Evolutionary conservation across 2,888 invertebrate species (phyloP).

Genomic region (Meliscaeva auricollis): DNA sequence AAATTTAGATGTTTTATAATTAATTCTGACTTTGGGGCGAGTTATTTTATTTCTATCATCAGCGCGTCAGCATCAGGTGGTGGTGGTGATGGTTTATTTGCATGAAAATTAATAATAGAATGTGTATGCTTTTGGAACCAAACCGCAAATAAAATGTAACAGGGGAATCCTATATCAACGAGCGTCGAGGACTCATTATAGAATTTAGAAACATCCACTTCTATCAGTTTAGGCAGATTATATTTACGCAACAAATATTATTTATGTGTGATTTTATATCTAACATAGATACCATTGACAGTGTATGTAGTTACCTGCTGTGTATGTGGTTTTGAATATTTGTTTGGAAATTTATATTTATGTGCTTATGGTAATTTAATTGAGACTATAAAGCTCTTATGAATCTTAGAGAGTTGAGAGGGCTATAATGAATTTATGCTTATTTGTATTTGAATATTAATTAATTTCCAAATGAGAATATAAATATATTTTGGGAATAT

Average conservation of each 20-base stretch:
- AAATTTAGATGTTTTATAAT: constrained; percentile 33
- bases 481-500: no score
- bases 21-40: constrained; percentile 18
- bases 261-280: constrained; percentile 7
- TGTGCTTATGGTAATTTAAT: constrained; percentile 12
- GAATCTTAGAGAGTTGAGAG: not conserved
- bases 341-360: constrained; percentile 14
- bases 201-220: constrained; percentile 17
- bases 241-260: constrained; percentile 1
- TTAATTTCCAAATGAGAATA: not conserved
- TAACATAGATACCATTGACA: not conserved
- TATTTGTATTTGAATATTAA: constrained; percentile 9
- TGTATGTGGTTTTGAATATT: constrained; percentile 2
- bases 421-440: not conserved
- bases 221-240: constrained; percentile 10
- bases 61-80: constrained; percentile 1
- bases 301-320: no score
- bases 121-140: not conserved
- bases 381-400: constrained; percentile 1
- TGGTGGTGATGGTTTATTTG: not conserved
- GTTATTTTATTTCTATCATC: constrained; percentile 31
- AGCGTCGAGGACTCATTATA: not conserved
- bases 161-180: not conserved
- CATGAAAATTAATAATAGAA: constrained; percentile 12
- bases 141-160: not conserved